Conservation (phyloP, 1,140 invertebrate species). For the Caerostris extrusa region DNA sequence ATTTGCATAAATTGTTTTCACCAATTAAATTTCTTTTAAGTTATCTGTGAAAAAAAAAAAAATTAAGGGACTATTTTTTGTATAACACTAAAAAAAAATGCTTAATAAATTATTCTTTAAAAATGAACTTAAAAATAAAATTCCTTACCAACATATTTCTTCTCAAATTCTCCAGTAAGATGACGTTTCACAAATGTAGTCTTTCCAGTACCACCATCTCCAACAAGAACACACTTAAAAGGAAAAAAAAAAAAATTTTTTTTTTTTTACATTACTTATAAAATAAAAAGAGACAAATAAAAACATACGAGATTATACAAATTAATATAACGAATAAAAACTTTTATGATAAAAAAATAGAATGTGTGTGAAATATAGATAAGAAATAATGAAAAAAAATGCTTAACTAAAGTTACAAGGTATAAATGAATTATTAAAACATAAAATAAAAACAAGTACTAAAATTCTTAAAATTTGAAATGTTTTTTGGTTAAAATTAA, state of each 20-base stretch:
- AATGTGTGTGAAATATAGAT: no score
- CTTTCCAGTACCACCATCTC: conserved; percentile 99
- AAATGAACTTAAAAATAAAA: not conserved
- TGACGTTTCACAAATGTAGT: conserved; percentile 99
- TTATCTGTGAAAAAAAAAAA: no score
- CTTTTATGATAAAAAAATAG: no score
- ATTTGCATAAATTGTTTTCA: not conserved
- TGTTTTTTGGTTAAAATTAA: no score
- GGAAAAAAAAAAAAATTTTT: not conserved
- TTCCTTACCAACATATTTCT: conserved; percentile 92
- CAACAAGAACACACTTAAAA: conserved; percentile 98
- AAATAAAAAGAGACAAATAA: not conserved
- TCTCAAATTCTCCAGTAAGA: conserved; percentile 99
- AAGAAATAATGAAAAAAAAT: no score
- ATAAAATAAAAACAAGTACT: no score
- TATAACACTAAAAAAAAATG: not conserved
- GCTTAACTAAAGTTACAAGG: no score
- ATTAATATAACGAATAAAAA: no score
- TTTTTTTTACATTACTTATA: not conserved
- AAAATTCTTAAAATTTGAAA: no score
- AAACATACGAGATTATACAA: not conserved
- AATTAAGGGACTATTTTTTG: not conserved
- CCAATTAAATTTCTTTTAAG: not conserved
- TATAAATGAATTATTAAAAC: no score
- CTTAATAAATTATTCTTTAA: not conserved